These are phyloP conservation scores for Subanguina moxae DNA, from an alignment of 1,140 invertebrate species.

Conservation along the genomic window DNA sequence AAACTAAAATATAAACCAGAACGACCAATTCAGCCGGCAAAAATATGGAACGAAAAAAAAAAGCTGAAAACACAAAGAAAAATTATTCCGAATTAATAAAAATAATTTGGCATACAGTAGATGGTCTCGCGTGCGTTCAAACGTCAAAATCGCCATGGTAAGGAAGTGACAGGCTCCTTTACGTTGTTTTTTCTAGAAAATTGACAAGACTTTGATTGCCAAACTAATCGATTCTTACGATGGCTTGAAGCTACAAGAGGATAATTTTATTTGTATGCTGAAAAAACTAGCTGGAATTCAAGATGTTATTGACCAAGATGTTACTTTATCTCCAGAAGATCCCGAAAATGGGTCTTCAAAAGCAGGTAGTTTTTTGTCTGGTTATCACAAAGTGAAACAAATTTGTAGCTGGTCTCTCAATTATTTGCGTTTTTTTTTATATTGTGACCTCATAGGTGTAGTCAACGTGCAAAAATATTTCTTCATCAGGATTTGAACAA, in stretches of 20 bases:
- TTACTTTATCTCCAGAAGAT: background rate
- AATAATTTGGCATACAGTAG: no score
- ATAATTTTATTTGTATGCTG: conserved; percentile 27
- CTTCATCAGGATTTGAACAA: no score
- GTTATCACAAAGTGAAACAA: background rate
- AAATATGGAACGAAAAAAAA: no score
- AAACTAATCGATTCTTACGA: conserved; percentile 27
- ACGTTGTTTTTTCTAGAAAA: background rate
- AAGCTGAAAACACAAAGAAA: background rate
- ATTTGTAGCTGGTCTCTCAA: background rate
- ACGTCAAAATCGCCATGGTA: no score
- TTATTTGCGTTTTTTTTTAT: no score
- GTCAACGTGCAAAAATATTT: no score
- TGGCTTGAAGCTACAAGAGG: conserved; percentile 22
- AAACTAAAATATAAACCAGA: no score
- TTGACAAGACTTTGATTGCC: conserved; percentile 14
- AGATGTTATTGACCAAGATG: background rate
- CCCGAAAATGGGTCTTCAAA: background rate
- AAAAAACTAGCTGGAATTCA: conserved; percentile 11
- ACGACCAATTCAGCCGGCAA: no score
- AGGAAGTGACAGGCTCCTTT: no score
- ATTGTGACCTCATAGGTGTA: no score
- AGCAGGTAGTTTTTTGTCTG: background rate
- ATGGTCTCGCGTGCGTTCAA: no score
- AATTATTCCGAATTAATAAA: background rate